Base-by-base conservation (phyloP, 1,140 invertebrate species). In the Pseudomyrmex dendroicus region DNA sequence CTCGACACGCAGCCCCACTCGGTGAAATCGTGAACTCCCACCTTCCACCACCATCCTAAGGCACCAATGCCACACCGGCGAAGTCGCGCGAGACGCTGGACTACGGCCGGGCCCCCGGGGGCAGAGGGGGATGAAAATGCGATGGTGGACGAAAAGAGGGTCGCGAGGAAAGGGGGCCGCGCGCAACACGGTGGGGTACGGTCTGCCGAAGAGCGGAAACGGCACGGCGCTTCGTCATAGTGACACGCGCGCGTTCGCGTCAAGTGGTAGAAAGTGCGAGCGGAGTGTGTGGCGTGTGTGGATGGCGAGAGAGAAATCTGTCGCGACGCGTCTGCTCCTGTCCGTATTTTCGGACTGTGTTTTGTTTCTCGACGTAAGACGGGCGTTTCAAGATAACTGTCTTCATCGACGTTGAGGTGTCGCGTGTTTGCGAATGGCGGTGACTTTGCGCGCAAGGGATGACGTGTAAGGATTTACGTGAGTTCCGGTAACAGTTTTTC, bases 211-310 rank as follows among this genome's bases (percentile, higher is more conserved):
- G 83, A 93, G 92, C 93, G 93, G 94, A 94, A 94, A 93, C 94
- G 93, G 87, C 84, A 84, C 86, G 91, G 86, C 89, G 88, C 91
- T 89, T 91, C 90, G 92, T 93, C 93, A 92, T 91, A 94, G 94
- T 94, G 93, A 94, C 93, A 94, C 93, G 92, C 94, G 93, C 92
- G 92, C 92, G 92, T 91, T 93, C 92, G 91, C 93, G 92, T 93
- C 93, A 94, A 94, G 93, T 94, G 92, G 73, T 44, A 61, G 73
- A 77, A 92, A 92, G 92, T 89, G 62, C 15, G 92, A 90, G 91
- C 88, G 46, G n/a, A 76, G 86, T 84, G 82, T 83, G 82, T 35
- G 5, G 35, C 35, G 35, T 35, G 35, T 5, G 35, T 35, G 35
- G 35, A 35, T 35, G 35, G 35, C 77, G 85, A 84, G 86, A 86